phyloP scores from a whole-genome alignment of 2,888 invertebrate genomes.

The Mantis religiosa region DNA sequence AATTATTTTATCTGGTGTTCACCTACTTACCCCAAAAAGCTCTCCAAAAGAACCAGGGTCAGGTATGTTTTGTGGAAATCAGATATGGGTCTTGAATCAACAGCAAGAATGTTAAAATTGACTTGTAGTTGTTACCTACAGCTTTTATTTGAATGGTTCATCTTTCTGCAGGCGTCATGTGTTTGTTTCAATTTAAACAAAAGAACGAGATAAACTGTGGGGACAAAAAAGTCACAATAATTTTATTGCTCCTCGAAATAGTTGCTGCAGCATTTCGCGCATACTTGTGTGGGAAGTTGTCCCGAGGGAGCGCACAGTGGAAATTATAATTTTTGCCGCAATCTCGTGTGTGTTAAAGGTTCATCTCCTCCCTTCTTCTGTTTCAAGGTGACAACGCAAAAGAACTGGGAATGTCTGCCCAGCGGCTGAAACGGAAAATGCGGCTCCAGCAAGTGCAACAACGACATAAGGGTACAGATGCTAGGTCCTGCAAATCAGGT shows the following conservation, averaged over 20 bases:
- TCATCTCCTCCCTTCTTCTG: neutral
- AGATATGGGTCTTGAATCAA: too few relatives aligned
- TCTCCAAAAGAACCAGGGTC: too few relatives aligned
- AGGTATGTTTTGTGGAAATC: too few relatives aligned
- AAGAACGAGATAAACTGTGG: neutral
- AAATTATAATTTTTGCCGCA: neutral
- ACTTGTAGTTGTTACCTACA: too few relatives aligned
- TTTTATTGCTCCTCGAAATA: neutral
- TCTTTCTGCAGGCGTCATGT: neutral
- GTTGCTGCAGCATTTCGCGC: neutral
- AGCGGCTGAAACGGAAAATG: neutral
- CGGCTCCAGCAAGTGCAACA: neutral
- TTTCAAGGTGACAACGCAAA: neutral
- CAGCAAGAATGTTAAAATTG: too few relatives aligned
- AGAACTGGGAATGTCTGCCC: neutral
- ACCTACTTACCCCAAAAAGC: too few relatives aligned
- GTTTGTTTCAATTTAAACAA: neutral
- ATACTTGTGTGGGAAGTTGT: neutral
- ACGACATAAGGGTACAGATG: neutral
- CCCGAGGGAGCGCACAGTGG: neutral
- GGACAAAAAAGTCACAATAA: neutral
- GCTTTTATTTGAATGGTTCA: too few relatives aligned
- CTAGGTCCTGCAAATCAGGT: neutral
- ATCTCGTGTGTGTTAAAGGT: neutral
- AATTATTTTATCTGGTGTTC: too few relatives aligned